phyloP scores from a whole-genome alignment of 37 sponge, comb jelly and placozoan species.

The Aphrocallistes beatrix region DNA sequence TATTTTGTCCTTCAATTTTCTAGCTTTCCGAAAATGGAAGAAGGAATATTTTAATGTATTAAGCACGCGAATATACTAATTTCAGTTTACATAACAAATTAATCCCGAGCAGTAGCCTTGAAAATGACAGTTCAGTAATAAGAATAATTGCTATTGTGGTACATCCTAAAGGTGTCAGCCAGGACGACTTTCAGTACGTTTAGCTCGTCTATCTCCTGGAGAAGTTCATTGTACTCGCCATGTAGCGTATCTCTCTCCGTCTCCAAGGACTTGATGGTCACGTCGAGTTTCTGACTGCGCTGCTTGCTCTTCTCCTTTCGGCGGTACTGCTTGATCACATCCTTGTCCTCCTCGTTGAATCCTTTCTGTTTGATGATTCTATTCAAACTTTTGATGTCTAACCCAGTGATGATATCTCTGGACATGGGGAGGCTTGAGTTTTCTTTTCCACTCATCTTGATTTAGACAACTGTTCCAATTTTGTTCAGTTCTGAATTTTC shows the following conservation, averaged over 20 bases:
- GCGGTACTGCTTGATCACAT: background rate
- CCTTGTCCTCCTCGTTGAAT: background rate
- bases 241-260: background rate
- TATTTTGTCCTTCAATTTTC: too few species aligned
- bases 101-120: background rate
- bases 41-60: too few species aligned
- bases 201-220: background rate
- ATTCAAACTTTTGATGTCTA: slow-evolving; percentile 4
- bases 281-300: background rate
- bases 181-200: background rate
- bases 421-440: background rate
- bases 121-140: too few species aligned
- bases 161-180: background rate
- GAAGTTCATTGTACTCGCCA: background rate
- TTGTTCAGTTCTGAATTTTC: background rate
- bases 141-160: background rate
- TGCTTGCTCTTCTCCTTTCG: slow-evolving; percentile 16
- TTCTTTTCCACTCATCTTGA: slow-evolving; percentile 2
- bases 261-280: background rate
- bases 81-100: background rate
- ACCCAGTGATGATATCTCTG: background rate
- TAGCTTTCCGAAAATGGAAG: too few species aligned
- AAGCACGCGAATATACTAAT: background rate
- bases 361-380: background rate
- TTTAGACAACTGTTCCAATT: background rate